phyloP scores from a whole-genome alignment of 2,888 invertebrate species.

The Heteromyza rotundicornis region DNA sequence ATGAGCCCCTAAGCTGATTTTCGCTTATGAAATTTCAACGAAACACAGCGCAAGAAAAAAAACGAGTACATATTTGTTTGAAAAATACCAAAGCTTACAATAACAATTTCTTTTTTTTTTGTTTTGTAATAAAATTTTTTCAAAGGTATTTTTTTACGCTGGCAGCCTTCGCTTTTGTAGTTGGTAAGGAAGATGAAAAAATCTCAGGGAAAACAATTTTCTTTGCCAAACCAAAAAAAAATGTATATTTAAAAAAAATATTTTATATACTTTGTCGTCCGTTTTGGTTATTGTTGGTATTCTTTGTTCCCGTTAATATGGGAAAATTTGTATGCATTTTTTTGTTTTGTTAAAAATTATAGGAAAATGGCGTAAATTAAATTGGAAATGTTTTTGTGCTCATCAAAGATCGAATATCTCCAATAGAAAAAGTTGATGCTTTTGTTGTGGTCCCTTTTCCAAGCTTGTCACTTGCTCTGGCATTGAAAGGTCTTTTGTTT shows the following conservation, averaged over 20 bases:
- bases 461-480: too few relatives aligned
- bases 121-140: conserved; percentile 2
- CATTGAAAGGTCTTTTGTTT: too few relatives aligned
- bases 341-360: too few relatives aligned
- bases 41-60: conserved; percentile 26
- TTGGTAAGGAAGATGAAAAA: not conserved
- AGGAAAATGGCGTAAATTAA: conserved; percentile 15
- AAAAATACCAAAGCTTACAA: conserved; percentile 12
- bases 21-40: conserved; percentile 46
- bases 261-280: not conserved
- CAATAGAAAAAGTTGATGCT: not conserved
- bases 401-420: conserved; percentile 12
- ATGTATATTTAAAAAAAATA: conserved; percentile 18
- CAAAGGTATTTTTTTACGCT: conserved; percentile 1
- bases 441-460: too few relatives aligned
- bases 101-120: conserved; percentile 8
- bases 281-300: not conserved
- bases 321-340: too few relatives aligned
- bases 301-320: not conserved
- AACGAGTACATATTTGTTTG: not conserved
- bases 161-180: not conserved
- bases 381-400: conserved; percentile 14
- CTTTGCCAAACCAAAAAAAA: conserved; percentile 18
- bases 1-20: conserved; percentile 61
- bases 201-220: conserved; percentile 7